A percentile compares a stretch with the other conserved stretches of the same genome.
phyloP scores from a whole-genome alignment of 2,113 vertebrate species.

The Hypomesus transpacificus region DNA sequence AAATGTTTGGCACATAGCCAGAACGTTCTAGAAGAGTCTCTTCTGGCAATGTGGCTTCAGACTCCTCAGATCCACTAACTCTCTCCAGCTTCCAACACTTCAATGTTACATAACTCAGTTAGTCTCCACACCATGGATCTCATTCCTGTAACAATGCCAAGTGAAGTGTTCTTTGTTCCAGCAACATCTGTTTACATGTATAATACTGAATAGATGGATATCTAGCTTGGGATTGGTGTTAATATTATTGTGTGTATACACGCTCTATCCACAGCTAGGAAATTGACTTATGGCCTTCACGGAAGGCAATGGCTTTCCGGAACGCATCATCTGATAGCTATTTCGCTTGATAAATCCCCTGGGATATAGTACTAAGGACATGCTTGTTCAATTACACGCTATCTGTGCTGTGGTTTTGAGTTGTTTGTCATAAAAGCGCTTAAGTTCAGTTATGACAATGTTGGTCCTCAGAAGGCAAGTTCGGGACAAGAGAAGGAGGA shows the following conservation, averaged over 20 bases:
- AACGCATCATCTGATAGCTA: neutral
- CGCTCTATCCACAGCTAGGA: conserved; percentile 25
- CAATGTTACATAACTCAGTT: conserved; percentile 29
- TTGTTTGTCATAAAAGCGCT: conserved; percentile 26
- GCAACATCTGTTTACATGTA: conserved; percentile 18
- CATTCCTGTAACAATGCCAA: conserved; percentile 24
- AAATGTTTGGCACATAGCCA: conserved; percentile 38
- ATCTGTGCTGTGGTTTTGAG: neutral
- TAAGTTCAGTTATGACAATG: neutral
- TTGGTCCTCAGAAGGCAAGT: conserved; percentile 21
- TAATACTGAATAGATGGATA: neutral
- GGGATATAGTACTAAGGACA: conserved; percentile 30
- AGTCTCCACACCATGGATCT: conserved; percentile 47
- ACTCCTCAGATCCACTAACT: conserved; percentile 42
- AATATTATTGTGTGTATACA: neutral
- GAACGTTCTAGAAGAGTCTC: conserved; percentile 47
- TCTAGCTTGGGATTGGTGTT: conserved; percentile 9
- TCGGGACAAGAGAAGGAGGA: conserved; percentile 4
- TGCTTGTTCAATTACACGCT: too few species aligned
- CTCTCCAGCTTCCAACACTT: conserved; percentile 43
- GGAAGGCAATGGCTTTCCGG: conserved; percentile 14
- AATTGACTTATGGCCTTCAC: conserved; percentile 14
- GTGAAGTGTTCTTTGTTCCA: conserved; percentile 5
- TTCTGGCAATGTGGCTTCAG: conserved; percentile 37
- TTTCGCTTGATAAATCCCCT: conserved; percentile 11